phyloP scores from a whole-genome alignment of 2,113 vertebrate species.

The Meleagris gallopavo region DNA sequence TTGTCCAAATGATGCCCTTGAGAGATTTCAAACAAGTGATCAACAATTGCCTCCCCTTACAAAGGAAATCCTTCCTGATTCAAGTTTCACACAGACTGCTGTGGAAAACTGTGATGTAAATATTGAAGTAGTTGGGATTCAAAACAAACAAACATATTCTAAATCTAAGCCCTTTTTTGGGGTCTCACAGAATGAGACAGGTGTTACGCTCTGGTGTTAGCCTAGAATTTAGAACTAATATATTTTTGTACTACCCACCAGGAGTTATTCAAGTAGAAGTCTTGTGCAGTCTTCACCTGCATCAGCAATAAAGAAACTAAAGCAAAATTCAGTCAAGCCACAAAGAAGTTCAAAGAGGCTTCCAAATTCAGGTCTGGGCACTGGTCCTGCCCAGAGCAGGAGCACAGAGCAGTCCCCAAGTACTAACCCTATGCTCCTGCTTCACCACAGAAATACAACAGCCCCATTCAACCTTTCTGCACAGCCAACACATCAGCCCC shows the following conservation, averaged over 20 bases:
- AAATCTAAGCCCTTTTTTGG: not conserved
- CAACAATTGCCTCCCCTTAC: not conserved
- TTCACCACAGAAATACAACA: not conserved
- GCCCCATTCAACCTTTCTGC: not conserved
- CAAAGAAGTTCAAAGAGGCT: not conserved
- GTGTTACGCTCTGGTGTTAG: not conserved
- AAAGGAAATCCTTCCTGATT: not conserved
- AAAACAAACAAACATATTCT: not conserved
- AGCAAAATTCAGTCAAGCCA: not conserved
- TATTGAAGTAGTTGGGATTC: not conserved
- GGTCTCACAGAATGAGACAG: not conserved
- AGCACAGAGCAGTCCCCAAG: not conserved
- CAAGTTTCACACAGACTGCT: not conserved
- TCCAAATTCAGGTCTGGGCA: not conserved
- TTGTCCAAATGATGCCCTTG: not conserved
- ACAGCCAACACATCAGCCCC: rapidly evolving
- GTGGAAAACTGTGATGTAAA: not conserved
- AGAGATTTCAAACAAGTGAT: not conserved
- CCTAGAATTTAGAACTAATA: not conserved
- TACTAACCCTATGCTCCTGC: not conserved
- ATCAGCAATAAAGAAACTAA: not conserved
- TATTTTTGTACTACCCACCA: not conserved
- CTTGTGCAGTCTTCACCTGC: not conserved
- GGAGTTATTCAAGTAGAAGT: rapidly evolving
- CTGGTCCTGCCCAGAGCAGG: not conserved